These are phyloP conservation scores for Enteromius anoplus DNA, from an alignment of 2,797 vertebrate genomes.

Conservation along the genomic window DNA sequence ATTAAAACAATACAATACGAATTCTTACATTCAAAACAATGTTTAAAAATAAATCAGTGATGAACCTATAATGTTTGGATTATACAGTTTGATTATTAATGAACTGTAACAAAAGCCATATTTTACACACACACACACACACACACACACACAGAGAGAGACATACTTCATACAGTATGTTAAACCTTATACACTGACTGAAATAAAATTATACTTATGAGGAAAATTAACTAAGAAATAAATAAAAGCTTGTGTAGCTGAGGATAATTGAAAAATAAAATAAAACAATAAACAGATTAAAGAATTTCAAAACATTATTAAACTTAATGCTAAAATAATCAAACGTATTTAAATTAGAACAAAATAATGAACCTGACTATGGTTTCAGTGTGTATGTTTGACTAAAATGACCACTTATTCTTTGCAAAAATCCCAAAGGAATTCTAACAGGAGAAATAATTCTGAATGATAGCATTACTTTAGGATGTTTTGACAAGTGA, in stretches of 20 bases:
- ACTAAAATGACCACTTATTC: not conserved
- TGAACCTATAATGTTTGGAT: too few species aligned
- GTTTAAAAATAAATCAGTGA: too few species aligned
- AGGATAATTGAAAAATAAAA: not conserved
- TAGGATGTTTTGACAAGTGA: not conserved
- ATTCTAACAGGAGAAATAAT: not conserved
- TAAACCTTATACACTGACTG: too few species aligned
- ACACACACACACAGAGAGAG: too few species aligned
- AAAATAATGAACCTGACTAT: not conserved
- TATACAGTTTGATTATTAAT: too few species aligned
- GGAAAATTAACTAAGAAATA: not conserved
- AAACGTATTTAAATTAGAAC: not conserved
- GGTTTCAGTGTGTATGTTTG: not conserved
- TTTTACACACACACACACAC: too few species aligned
- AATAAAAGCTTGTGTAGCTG: not conserved
- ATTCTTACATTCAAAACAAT: too few species aligned
- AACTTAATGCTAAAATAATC: not conserved
- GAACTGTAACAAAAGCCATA: too few species aligned
- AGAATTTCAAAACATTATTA: not conserved
- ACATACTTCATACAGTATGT: too few species aligned
- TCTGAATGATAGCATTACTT: not conserved
- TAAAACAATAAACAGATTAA: not conserved
- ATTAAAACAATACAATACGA: too few species aligned
- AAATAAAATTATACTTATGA: too few species aligned
- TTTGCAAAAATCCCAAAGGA: not conserved